Conservation (phyloP, 2,113 vertebrate genomes). For the Archocentrus centrarchus region DNA sequence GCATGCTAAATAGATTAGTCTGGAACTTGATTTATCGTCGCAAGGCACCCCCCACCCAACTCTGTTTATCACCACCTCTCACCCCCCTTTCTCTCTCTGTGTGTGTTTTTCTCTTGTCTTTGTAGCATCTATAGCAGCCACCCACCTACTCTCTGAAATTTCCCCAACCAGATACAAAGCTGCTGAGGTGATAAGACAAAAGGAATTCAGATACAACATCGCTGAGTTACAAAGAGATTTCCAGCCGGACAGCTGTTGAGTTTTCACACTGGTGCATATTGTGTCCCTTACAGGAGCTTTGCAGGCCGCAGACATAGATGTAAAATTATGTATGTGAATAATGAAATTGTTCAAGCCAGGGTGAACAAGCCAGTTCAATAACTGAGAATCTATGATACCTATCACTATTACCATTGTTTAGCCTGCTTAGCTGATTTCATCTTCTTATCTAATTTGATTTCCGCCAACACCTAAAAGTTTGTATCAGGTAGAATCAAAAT, state of each 20-base stretch:
- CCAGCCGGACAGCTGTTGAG: slow-evolving; percentile 23
- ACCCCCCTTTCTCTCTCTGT: slow-evolving; percentile 40
- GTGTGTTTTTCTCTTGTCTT: slow-evolving; percentile 65
- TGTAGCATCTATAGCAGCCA: slow-evolving; percentile 66
- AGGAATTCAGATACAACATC: slow-evolving; percentile 25
- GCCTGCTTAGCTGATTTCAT: not conserved
- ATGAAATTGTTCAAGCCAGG: not conserved
- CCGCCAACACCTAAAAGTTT: not conserved
- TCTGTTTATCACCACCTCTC: slow-evolving; percentile 78
- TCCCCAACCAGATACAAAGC: slow-evolving; percentile 50
- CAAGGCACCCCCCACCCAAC: slow-evolving; percentile 72
- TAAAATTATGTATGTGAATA: not conserved
- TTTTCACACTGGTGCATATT: not conserved
- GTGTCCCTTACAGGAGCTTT: not conserved
- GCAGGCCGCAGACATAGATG: not conserved
- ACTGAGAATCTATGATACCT: not conserved
- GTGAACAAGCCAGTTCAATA: slow-evolving; percentile 7
- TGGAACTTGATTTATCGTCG: slow-evolving; percentile 94
- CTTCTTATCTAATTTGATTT: not conserved
- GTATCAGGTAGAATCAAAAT: not conserved
- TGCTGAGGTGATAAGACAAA: slow-evolving; percentile 47
- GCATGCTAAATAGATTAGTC: slow-evolving; percentile 97
- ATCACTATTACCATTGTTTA: not conserved
- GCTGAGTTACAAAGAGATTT: slow-evolving; percentile 26
- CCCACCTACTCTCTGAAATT: slow-evolving; percentile 53